These are phyloP conservation scores for Creontiades dilutus DNA, from an alignment of 2,888 invertebrate genomes.

Conservation along the genomic window DNA sequence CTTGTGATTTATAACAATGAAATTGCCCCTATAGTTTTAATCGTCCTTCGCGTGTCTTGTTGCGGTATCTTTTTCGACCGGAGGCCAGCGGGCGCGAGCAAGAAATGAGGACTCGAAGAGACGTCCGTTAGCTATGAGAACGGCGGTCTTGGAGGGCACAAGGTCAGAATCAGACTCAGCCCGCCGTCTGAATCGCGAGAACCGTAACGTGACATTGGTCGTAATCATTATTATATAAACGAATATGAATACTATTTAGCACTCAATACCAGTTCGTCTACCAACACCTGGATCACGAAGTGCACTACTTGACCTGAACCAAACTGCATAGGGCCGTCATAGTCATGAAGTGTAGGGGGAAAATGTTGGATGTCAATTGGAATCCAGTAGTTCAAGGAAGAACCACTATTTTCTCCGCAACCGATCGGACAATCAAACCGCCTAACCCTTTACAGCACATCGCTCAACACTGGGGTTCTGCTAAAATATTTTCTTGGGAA, in stretches of 20 bases:
- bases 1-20: constrained; percentile 38
- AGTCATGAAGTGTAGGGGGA: too few species aligned
- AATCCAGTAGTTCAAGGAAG: too few species aligned
- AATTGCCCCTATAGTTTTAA: constrained; percentile 7
- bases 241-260: too few species aligned
- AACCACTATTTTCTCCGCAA: too few species aligned
- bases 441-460: too few species aligned
- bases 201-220: constrained; percentile 2
- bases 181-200: neutral
- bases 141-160: constrained; percentile 2
- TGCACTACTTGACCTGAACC: too few species aligned
- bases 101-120: constrained; percentile 20
- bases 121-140: constrained; percentile 10
- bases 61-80: neutral
- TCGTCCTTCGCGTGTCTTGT: constrained; percentile 16
- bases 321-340: too few species aligned
- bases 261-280: too few species aligned
- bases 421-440: too few species aligned
- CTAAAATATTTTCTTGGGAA: too few species aligned
- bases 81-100: neutral
- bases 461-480: too few species aligned
- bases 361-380: too few species aligned
- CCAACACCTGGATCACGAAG: neutral
- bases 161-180: neutral
- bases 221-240: neutral